phyloP scores from a whole-genome alignment of 2,888 invertebrate species.

The Leptopterna dolabrata region DNA sequence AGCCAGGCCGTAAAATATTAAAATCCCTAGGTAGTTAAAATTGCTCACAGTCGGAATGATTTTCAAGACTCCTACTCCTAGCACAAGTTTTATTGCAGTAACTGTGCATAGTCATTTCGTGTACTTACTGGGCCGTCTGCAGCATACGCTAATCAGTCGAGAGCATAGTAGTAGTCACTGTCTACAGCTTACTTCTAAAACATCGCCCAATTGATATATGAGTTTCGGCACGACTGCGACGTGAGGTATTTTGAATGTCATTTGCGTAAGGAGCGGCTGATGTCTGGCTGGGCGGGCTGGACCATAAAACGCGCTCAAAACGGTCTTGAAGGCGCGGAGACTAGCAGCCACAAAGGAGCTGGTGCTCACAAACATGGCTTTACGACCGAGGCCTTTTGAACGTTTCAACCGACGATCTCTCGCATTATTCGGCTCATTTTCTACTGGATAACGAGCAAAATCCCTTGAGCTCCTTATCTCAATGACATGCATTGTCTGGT shows the following conservation, averaged over 20 bases:
- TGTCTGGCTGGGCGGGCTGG: not conserved
- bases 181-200: not conserved
- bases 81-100: too few species aligned
- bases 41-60: too few species aligned
- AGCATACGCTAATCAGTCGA: too few species aligned
- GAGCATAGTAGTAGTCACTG: too few species aligned
- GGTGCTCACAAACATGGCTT: slow-evolving; percentile 14
- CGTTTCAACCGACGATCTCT: not conserved
- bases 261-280: not conserved
- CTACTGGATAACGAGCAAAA: slow-evolving; percentile 1
- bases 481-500: not conserved
- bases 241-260: not conserved
- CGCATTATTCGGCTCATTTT: slow-evolving; percentile 15
- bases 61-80: too few species aligned
- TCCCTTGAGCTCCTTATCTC: not conserved
- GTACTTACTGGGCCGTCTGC: too few species aligned
- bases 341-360: not conserved
- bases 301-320: not conserved
- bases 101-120: too few species aligned
- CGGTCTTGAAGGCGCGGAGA: not conserved
- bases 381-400: not conserved
- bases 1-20: too few species aligned
- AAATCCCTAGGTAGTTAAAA: too few species aligned
- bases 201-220: not conserved
- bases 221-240: not conserved